Evolutionary conservation across 2,797 vertebrate genomes (phyloP).

Genomic region (Enteromius viviparus): DNA sequence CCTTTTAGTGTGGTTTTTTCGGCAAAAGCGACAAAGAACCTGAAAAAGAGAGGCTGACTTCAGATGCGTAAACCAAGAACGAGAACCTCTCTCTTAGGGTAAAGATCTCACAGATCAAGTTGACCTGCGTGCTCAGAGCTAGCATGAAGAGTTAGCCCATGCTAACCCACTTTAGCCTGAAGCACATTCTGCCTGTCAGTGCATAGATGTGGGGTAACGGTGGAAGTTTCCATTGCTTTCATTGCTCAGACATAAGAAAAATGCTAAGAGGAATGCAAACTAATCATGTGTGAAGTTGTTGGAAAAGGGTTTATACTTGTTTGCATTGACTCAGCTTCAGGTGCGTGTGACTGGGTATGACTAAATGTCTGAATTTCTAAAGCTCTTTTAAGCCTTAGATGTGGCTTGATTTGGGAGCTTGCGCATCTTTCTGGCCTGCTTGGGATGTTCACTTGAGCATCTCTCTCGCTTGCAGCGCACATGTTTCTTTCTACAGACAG

Average conservation of each 20-base stretch:
- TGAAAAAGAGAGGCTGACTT: conserved; percentile 96
- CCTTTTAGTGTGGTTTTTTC: conserved; percentile 98
- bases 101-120: conserved; percentile 61
- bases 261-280: conserved; percentile 40
- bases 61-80: conserved; percentile 86
- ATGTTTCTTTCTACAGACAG: background rate
- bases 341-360: background rate
- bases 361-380: conserved; percentile 1
- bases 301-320: conserved; percentile 45
- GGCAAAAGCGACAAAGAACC: conserved; percentile 89
- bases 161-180: conserved; percentile 59
- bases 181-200: conserved; percentile 62
- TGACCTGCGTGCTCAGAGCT: conserved; percentile 69
- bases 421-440: conserved; percentile 29
- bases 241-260: conserved; percentile 24
- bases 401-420: conserved; percentile 38
- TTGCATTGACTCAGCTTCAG: conserved; percentile 19
- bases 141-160: conserved; percentile 73
- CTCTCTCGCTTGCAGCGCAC: conserved; percentile 35
- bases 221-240: conserved; percentile 41
- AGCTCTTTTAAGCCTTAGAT: conserved; percentile 15
- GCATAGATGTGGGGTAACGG: conserved; percentile 37
- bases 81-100: conserved; percentile 64
- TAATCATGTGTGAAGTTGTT: conserved; percentile 46
- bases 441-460: conserved; percentile 12